phyloP scores from a whole-genome alignment of 2,797 vertebrate genomes.

The Pangasius macronema region DNA sequence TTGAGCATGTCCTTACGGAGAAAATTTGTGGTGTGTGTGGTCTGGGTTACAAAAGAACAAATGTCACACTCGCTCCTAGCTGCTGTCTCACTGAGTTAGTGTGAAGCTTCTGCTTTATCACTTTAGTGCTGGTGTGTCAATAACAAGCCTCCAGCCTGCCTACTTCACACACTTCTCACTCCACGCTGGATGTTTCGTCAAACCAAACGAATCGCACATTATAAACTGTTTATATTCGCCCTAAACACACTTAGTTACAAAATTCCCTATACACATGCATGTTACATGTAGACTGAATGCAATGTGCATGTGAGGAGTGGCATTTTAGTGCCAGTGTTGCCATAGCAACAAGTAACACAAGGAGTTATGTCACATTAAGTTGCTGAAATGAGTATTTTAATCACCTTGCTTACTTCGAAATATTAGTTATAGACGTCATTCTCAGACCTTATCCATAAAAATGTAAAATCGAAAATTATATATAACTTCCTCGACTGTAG shows the following conservation, averaged over 20 bases:
- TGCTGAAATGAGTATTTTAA: not conserved
- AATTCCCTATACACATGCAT: not conserved
- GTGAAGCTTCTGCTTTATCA: conserved; percentile 39
- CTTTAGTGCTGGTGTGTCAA: conserved; percentile 30
- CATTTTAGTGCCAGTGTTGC: not conserved
- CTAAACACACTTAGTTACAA: not conserved
- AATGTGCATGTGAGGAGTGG: not conserved
- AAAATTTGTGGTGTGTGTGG: not conserved
- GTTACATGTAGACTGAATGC: not conserved
- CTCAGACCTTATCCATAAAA: not conserved
- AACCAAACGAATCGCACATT: not conserved
- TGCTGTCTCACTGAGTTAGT: conserved; percentile 37
- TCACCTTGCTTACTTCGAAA: not conserved
- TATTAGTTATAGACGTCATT: not conserved
- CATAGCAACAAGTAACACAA: not conserved
- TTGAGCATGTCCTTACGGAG: not conserved
- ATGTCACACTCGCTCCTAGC: conserved; percentile 22
- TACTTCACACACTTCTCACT: conserved; percentile 31
- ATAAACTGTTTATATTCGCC: not conserved
- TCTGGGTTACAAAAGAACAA: conserved; percentile 31
- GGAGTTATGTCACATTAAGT: not conserved
- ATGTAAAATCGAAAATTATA: not conserved
- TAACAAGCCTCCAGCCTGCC: conserved; percentile 29
- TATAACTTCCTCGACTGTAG: not conserved
- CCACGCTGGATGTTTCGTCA: conserved; percentile 15